Evolutionary conservation across 2,888 invertebrate species (phyloP).

Genomic region (Pristionchus fissidentatus): DNA sequence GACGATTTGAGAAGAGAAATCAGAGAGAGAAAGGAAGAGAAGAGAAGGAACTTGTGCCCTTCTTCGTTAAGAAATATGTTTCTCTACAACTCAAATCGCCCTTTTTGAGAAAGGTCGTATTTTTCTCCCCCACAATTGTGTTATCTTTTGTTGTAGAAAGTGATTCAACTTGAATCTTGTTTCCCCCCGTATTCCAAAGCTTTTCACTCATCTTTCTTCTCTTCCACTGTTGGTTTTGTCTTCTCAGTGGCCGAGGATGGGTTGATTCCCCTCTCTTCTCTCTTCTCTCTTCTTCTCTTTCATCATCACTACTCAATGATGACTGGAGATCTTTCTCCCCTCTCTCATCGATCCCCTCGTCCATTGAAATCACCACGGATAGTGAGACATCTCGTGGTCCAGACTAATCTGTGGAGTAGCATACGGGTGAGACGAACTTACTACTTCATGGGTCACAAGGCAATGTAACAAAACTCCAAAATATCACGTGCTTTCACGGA

Average conservation of each 20-base stretch:
- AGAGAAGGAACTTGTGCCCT: not conserved
- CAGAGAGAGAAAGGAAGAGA: not conserved
- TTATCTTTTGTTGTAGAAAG: conserved; percentile 5
- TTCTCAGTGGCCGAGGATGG: conserved; percentile 2
- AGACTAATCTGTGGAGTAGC: conserved; percentile 45
- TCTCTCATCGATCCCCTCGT: conserved; percentile 1
- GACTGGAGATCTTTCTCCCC: not conserved
- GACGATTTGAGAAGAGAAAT: not conserved
- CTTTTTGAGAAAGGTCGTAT: not conserved
- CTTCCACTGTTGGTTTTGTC: not conserved
- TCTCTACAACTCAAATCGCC: not conserved
- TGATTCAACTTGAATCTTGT: conserved; percentile 8
- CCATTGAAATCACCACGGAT: conserved; percentile 11
- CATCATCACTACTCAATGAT: not conserved
- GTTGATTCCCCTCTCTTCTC: not conserved
- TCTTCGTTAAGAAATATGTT: not conserved
- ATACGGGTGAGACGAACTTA: conserved; percentile 31
- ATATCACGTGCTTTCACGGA: too few species aligned
- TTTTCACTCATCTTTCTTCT: not conserved
- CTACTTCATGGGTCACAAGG: too few species aligned
- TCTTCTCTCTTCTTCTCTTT: not conserved
- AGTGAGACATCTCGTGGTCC: conserved; percentile 46
- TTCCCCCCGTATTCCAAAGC: not conserved
- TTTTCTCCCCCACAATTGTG: not conserved
- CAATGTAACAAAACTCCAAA: too few species aligned